These are phyloP conservation scores for Orthosia cruda DNA, from an alignment of 2,888 invertebrate species.

Conservation along the genomic window DNA sequence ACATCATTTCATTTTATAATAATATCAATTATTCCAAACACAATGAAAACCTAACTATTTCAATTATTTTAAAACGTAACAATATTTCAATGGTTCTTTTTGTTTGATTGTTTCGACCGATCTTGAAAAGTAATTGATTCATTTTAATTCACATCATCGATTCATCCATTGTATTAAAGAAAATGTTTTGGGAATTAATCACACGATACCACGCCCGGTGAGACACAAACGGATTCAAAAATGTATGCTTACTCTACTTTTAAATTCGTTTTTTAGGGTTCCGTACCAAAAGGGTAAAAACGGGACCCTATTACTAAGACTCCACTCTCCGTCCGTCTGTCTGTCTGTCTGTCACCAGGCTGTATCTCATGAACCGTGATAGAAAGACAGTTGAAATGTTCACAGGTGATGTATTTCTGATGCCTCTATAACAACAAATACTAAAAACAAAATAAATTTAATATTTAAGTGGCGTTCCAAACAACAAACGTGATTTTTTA, in stretches of 20 bases:
- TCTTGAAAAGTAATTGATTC: constrained; percentile 14
- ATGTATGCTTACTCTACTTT: constrained; percentile 3
- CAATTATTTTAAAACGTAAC: constrained; percentile 19
- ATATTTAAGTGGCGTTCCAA: no score
- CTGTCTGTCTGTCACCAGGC: no score
- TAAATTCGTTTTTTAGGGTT: constrained; percentile 15
- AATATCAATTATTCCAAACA: constrained; percentile 37
- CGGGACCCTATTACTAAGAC: no score
- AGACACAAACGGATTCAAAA: not conserved
- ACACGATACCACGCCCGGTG: not conserved
- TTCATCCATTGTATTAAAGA: constrained; percentile 22
- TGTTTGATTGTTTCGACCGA: constrained; percentile 31
- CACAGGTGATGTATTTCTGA: no score
- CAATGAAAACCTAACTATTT: constrained; percentile 20
- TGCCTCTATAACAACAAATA: no score
- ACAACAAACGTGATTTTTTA: no score
- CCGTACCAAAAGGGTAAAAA: no score
- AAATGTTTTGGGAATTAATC: constrained; percentile 1
- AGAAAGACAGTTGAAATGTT: no score
- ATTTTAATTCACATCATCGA: not conserved
- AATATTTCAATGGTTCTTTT: constrained; percentile 32
- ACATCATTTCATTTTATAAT: constrained; percentile 37
- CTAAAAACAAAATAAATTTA: no score
- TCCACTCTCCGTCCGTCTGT: no score
- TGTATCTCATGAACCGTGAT: no score